Conservation (phyloP, 2,888 invertebrate genomes). For the Apantesis nais region DNA sequence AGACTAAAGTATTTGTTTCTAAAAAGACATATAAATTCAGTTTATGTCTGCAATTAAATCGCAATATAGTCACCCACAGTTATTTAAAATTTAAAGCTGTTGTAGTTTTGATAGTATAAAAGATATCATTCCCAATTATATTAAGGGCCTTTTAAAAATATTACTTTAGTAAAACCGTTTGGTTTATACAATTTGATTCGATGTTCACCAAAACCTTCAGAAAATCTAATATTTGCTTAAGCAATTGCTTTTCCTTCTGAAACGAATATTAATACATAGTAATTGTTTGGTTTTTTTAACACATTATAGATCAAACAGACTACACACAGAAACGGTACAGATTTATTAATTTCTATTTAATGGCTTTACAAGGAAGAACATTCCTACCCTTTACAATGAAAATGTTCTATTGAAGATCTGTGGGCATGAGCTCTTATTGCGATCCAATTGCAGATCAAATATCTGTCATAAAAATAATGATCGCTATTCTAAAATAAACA, state of each 20-base stretch:
- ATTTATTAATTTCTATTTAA: not conserved
- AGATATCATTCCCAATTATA: not conserved
- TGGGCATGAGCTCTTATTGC: too few relatives aligned
- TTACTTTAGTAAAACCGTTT: not conserved
- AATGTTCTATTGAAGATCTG: too few relatives aligned
- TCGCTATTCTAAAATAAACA: too few relatives aligned
- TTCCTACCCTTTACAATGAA: not conserved
- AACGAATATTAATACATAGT: not conserved
- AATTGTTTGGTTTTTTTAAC: not conserved
- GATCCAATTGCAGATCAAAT: too few relatives aligned
- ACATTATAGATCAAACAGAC: not conserved
- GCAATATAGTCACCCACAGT: too few relatives aligned
- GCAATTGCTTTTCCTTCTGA: not conserved
- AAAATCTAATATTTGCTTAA: not conserved
- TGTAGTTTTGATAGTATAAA: not conserved
- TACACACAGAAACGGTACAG: not conserved
- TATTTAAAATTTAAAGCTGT: not conserved
- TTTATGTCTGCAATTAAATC: too few relatives aligned
- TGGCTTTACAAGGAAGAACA: conserved; percentile 8
- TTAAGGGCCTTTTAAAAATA: not conserved
- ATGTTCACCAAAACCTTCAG: not conserved
- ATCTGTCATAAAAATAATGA: too few relatives aligned
- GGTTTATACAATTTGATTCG: not conserved
- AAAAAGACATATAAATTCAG: too few relatives aligned
- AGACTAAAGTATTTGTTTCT: too few relatives aligned